Evolutionary conservation across 2,113 vertebrate genomes (phyloP), one percentile per base, ranked within the genome.

Genomic region (Piprites chloris): DNA sequence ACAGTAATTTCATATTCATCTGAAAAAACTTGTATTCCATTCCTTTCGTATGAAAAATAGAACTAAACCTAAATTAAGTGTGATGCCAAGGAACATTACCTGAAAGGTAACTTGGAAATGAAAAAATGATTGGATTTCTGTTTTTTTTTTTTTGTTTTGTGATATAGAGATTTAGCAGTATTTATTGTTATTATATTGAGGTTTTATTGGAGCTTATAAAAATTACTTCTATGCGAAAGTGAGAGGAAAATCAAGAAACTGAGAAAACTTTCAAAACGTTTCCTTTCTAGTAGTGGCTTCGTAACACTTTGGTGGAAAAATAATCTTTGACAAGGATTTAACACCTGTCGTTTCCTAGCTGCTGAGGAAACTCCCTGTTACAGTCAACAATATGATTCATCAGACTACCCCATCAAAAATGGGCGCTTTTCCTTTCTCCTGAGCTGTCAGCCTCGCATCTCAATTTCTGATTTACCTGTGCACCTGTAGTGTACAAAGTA

Each of bases 321-420:
- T 2, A 12, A 20, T 24, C 3, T 47, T 47, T 44, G 53, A 16
- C 1, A 3, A 27, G 55, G 59, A n/a, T 33, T 81, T 49, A 72
- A 53, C 18, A 19, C 8, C 30, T 5, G 20, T 85, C 17, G 6
- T 52, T 73, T 37, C 12, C 39, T 2, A 21, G 47, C 3, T 14
- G 24, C 37, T 28, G 69, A 39, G 39, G 59, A 30, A 85, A 63
- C 23, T 86, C 49, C 27, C 20, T 21, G 8, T 39, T 37, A 16
- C 1, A 41, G 32, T 24, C 39, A 12, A 6, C 1, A 10, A 1
- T 7, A 6, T 1, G 22, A 46, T 32, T 56, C 30, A 66, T 11
- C 17, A 26, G 23, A 5, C 26, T 33, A 14, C 49, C 50, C 32
- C 16, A 32, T 11, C 33, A 65, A 23, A 62, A 44, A 46, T 2